Base-by-base conservation (phyloP, 2,888 invertebrate species). In the Pseudococcus jackbeardsleyi region DNA sequence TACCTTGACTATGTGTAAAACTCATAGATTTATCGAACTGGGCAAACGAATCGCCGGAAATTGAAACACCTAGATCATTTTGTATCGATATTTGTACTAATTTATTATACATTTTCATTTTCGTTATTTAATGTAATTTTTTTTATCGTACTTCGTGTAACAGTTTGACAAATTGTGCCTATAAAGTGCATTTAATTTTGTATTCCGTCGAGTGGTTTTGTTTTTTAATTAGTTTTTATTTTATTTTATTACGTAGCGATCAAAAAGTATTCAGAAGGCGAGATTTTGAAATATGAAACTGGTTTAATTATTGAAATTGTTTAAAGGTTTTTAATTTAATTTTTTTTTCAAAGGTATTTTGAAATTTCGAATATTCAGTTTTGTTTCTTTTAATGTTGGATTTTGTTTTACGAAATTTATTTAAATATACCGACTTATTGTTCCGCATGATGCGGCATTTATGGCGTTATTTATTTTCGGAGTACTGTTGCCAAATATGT, bases 11-110 rank as follows among this genome's bases (percentile, higher is more conserved):
- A 96, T 96, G 90, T 97, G 97, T 91, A 93, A 96, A 91, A 96
- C 95, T 91, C 97, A 97, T 92, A 93, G 96, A 91, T 94, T 97
- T 92, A 97, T 97, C 96, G 96, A 96, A 90, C 93, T 97, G 91
- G 96, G 96, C 90, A 97, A 96, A 92, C 95, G 95, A 82, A 48
- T 82, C 82, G 82, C 82, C 19, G 12, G 7, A 33, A 26, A 33
- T 33, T 12, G 22, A 11, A 59, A 33, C n/a, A n/a, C 59, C 26
- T 59, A 72, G 68, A 26, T 26, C 68, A 50, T 88, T 85, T 39
- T 15, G 22, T 88, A 48, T 54, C 48, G 42, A 85, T 85, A 72
- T 22, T 68, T 88, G 42, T 77, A 86, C 54, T 82, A 84, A 39
- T 88, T 68, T 84, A 50, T 82, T 48, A 87, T 46, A 12, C 77